Evolutionary conservation across 2,797 vertebrate genomes (phyloP).

Genomic region (Lithobates sylvaticus): DNA sequence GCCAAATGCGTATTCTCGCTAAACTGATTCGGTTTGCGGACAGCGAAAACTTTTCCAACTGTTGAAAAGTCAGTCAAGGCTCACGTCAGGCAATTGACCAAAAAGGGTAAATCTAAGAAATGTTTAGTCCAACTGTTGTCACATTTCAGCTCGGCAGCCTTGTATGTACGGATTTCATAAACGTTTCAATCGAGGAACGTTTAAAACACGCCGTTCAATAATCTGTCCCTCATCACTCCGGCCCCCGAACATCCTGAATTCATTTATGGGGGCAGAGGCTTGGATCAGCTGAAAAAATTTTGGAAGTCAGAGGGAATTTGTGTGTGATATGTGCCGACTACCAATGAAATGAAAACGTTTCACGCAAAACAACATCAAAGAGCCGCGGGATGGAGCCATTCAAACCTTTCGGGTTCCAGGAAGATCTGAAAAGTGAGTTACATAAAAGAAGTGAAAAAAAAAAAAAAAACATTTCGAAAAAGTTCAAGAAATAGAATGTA

Average conservation of each 20-base stretch:
- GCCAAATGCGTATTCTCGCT: no score
- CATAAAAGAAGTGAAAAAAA: not conserved
- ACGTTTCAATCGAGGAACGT: not conserved
- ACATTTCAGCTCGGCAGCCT: not conserved
- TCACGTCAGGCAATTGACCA: not conserved
- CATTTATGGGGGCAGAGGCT: not conserved
- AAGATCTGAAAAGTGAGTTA: not conserved
- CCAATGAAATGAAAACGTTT: not conserved
- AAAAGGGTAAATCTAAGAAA: not conserved
- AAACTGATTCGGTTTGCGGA: not conserved
- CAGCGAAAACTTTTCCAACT: not conserved
- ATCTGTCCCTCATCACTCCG: no score
- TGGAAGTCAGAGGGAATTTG: conserved; percentile 3
- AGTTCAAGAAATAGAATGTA: not conserved
- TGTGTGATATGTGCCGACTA: conserved; percentile 11
- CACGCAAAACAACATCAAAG: not conserved
- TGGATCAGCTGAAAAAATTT: conserved; percentile 1
- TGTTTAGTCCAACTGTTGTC: conserved; percentile 2
- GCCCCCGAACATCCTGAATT: not conserved
- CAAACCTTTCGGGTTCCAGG: not conserved
- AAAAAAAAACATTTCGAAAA: not conserved
- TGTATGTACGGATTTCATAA: conserved; percentile 2
- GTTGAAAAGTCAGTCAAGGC: not conserved
- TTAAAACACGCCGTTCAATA: not conserved
- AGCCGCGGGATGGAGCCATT: not conserved